phyloP scores from a whole-genome alignment of 2,888 invertebrate species.

The Druceiella hillmani region DNA sequence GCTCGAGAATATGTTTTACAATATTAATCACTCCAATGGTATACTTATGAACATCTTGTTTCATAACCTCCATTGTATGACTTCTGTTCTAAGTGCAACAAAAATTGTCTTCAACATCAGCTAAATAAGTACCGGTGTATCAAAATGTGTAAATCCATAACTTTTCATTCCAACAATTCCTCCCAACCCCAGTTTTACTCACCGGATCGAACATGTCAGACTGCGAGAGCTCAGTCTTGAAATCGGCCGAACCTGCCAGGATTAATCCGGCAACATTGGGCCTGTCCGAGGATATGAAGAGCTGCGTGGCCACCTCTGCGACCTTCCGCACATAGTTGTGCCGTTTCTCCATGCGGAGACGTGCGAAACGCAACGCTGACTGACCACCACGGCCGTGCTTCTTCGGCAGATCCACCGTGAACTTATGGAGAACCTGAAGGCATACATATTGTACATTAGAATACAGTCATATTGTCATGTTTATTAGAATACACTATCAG shows the following conservation, averaged over 20 bases:
- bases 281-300: conserved; percentile 97
- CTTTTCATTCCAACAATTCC: conserved; percentile 7
- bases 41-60: no score
- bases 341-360: conserved; percentile 98
- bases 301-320: conserved; percentile 91
- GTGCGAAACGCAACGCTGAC: conserved; percentile 98
- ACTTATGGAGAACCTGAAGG: conserved; percentile 87
- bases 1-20: background rate
- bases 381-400: conserved; percentile 99
- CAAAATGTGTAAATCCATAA: conserved; percentile 8
- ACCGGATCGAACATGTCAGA: conserved; percentile 99
- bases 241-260: conserved; percentile 98
- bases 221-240: conserved; percentile 99
- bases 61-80: no score
- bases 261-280: conserved; percentile 97
- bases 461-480: no score
- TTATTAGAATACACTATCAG: no score
- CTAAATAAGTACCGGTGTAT: no score
- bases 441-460: no score
- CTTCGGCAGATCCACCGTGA: conserved; percentile 97
- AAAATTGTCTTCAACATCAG: no score
- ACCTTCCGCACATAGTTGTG: conserved; percentile 99
- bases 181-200: no score
- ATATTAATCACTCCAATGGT: no score
- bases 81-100: no score